These are phyloP conservation scores for Siniperca obscura DNA, from an alignment of 2,797 vertebrate species.

Conservation along the genomic window DNA sequence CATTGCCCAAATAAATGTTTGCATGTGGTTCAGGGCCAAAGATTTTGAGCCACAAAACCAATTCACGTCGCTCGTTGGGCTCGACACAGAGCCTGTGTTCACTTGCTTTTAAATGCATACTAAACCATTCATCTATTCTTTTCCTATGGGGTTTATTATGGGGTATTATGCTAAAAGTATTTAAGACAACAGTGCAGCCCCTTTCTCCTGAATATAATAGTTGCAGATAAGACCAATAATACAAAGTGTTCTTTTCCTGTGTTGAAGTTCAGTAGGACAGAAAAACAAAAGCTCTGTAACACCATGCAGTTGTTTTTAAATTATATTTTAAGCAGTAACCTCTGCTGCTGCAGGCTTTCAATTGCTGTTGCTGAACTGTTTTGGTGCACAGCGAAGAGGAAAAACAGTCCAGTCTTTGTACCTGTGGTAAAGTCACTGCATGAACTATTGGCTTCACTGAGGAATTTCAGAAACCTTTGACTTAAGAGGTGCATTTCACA, in stretches of 20 bases:
- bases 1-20: conserved; percentile 84
- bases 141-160: conserved; percentile 54
- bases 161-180: conserved; percentile 27
- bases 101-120: conserved; percentile 49
- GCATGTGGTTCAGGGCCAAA: conserved; percentile 77
- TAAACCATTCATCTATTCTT: conserved; percentile 66
- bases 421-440: conserved; percentile 51
- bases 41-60: conserved; percentile 72
- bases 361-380: conserved; percentile 22
- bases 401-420: conserved; percentile 69
- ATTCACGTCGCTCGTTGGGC: conserved; percentile 56
- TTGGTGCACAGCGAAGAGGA: conserved; percentile 34
- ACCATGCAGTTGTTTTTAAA: conserved; percentile 24
- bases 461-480: conserved; percentile 43
- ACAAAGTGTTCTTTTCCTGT: conserved; percentile 46
- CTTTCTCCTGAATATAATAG: conserved; percentile 40
- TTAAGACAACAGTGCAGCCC: conserved; percentile 41
- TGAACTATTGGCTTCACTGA: conserved; percentile 49
- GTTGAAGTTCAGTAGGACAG: conserved; percentile 18
- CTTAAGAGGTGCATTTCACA: conserved; percentile 27
- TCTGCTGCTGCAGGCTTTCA: conserved; percentile 23
- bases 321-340: conserved; percentile 42
- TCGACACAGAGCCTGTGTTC: conserved; percentile 67
- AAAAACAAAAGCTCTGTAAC: conserved; percentile 27
- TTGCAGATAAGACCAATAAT: conserved; percentile 43